A percentile compares a stretch with the other conserved stretches of the same genome.
Evolutionary conservation across 2,113 vertebrate species (phyloP).

Genomic region (Pundamilia nyererei): DNA sequence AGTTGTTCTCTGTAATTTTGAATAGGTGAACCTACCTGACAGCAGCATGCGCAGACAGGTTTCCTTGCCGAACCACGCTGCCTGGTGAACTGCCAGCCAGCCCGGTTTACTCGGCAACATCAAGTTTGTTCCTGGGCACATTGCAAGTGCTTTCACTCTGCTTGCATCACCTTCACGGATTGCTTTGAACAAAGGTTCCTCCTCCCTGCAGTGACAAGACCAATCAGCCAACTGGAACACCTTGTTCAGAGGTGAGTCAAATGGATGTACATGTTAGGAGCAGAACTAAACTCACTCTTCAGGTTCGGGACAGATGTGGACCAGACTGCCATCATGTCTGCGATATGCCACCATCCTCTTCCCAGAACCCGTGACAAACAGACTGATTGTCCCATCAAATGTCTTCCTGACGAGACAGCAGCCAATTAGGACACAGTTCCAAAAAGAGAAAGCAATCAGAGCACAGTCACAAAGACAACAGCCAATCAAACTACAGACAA

Average conservation of each 20-base stretch:
- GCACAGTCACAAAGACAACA: neutral
- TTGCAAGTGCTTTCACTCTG: slow-evolving; percentile 70
- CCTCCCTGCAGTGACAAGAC: slow-evolving; percentile 42
- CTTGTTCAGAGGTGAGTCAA: neutral
- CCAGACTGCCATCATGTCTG: slow-evolving; percentile 68
- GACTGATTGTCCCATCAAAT: slow-evolving; percentile 44
- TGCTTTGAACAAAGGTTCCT: slow-evolving; percentile 58
- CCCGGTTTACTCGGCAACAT: slow-evolving; percentile 78
- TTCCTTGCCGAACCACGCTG: slow-evolving; percentile 79
- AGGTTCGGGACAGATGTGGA: slow-evolving; percentile 65
- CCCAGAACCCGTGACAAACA: slow-evolving; percentile 63
- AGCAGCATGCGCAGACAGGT: slow-evolving; percentile 80
- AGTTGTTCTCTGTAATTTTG: neutral
- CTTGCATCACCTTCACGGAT: slow-evolving; percentile 58
- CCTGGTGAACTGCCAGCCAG: slow-evolving; percentile 87
- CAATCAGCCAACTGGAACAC: neutral
- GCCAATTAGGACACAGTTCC: neutral
- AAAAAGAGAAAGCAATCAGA: neutral
- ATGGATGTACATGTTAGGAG: neutral
- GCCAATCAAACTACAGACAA: neutral
- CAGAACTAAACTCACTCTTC: slow-evolving; percentile 73
- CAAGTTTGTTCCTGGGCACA: slow-evolving; percentile 64
- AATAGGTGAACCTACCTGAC: slow-evolving; percentile 63
- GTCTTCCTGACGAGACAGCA: slow-evolving; percentile 26
- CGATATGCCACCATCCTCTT: slow-evolving; percentile 76